Percentiles rank a stretch among this genome's conserved stretches.
Conservation (phyloP, 2,888 invertebrate species). For the Lasioglossum leucozonium region DNA sequence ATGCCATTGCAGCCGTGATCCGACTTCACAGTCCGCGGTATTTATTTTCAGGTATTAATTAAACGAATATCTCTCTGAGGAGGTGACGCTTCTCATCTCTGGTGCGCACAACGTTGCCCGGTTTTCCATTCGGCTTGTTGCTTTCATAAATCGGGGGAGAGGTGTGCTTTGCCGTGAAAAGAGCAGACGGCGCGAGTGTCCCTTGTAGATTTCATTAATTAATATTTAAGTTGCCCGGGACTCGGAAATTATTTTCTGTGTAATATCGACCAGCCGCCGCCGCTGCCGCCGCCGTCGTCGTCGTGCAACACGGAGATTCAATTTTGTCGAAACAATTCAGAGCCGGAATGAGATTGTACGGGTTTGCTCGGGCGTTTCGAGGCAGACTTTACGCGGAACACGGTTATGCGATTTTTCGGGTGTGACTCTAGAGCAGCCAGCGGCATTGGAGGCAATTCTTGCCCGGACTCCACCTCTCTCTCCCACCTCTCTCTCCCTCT, state of each 20-base stretch:
- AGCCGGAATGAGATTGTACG: neutral
- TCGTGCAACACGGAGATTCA: neutral
- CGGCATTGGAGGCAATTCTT: neutral
- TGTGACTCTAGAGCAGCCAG: neutral
- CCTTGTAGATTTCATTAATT: neutral
- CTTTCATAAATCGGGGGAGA: neutral
- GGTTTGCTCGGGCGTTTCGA: neutral
- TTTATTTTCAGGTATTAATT: neutral
- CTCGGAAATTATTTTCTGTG: neutral
- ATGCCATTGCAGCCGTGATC: neutral
- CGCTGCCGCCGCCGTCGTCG: neutral
- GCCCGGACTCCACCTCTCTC: neutral
- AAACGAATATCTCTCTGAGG: neutral
- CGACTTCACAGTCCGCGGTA: neutral
- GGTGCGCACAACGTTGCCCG: neutral
- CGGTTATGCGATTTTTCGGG: slow-evolving; percentile 5
- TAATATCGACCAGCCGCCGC: neutral
- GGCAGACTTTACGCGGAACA: neutral
- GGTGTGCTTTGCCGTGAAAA: neutral
- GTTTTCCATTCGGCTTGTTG: neutral
- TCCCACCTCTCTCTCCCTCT: neutral
- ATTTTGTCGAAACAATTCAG: neutral
- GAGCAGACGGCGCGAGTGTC: neutral
- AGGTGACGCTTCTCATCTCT: neutral
- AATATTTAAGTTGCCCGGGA: neutral